Base-by-base conservation (phyloP, 1,140 invertebrate species). In the Drosophila auraria region DNA sequence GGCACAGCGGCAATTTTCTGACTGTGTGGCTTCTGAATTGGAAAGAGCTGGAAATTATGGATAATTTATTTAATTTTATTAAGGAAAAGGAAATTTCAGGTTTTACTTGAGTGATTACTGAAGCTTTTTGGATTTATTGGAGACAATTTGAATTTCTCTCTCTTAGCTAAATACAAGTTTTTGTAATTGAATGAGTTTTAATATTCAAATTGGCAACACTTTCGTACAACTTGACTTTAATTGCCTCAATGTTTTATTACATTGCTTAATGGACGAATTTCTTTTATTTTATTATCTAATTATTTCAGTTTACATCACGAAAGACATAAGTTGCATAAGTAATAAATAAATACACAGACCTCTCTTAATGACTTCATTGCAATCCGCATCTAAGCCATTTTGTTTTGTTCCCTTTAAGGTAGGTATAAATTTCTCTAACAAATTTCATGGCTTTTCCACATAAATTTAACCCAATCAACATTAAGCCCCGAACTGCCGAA, bases 11-110 rank as follows among this genome's bases (percentile, higher is more conserved):
- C 23, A 70, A 56, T 68, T 68, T 68, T 30, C 40, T 17, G 0
- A 20, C 5, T 54, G n/a, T 30, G 8, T 40, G 20, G 5, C 7
- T 40, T 47, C 27, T 7, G 11, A 47, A 17, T 44, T 42, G 12
- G 0, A 27, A 33, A 45, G 15, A 12, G 27, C 4, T 38, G 30
- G 25, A 8, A 27, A 17, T 25, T 15, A 38, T 36, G 17, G 17
- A 27, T 65, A 47, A 38, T 60, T 50, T 20, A 23, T 56, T 15
- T 56, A 60, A 50, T 51, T 51, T 60, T 9, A 30, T 51, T 33
- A 51, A 33, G 2, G 9, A 30, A 25, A 11, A n/a, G 3, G 0
- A n/a, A 40, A 40, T 23, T 56, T n/a, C 7, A 14, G 9, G n/a
- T 9, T 57, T 2, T 38, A 14, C 36, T 38, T 14, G 11, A 36